Percentiles rank a stretch among this genome's conserved stretches.
These are phyloP conservation scores for Epizoanthus illoricatus DNA, from an alignment of 92 coral and sea anemone species.

Conservation along the genomic window DNA sequence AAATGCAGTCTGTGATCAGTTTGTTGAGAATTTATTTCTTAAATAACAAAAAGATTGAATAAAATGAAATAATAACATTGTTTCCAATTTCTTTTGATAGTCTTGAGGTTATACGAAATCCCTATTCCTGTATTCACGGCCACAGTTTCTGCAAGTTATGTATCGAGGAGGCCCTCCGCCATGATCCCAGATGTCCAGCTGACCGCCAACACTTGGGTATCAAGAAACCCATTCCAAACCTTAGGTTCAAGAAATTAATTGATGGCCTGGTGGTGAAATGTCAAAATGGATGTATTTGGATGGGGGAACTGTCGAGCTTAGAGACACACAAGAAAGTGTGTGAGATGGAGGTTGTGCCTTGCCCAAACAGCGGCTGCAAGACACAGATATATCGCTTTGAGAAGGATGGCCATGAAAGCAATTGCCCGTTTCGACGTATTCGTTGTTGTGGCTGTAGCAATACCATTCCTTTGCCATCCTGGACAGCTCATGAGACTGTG, in stretches of 20 bases:
- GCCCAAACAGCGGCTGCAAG: background rate
- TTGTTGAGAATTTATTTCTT: no score
- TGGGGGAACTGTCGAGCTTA: background rate
- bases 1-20: no score
- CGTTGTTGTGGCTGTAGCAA: background rate
- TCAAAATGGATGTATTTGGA: background rate
- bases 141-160: background rate
- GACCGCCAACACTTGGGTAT: background rate
- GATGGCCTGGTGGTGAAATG: background rate
- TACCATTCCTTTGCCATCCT: background rate
- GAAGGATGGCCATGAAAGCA: background rate
- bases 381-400: background rate
- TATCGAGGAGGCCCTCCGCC: background rate
- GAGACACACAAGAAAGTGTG: background rate
- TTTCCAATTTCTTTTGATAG: background rate
- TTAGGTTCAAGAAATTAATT: background rate
- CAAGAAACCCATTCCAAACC: background rate
- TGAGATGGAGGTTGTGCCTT: background rate
- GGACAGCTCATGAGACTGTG: background rate
- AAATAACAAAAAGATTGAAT: no score
- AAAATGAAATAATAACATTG: background rate
- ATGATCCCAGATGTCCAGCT: background rate
- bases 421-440: background rate
- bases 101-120: background rate
- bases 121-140: background rate